Percentiles rank a stretch among this genome's conserved stretches.
Evolutionary conservation across 2,113 vertebrate genomes (phyloP).

Genomic region (Penelope pileata): DNA sequence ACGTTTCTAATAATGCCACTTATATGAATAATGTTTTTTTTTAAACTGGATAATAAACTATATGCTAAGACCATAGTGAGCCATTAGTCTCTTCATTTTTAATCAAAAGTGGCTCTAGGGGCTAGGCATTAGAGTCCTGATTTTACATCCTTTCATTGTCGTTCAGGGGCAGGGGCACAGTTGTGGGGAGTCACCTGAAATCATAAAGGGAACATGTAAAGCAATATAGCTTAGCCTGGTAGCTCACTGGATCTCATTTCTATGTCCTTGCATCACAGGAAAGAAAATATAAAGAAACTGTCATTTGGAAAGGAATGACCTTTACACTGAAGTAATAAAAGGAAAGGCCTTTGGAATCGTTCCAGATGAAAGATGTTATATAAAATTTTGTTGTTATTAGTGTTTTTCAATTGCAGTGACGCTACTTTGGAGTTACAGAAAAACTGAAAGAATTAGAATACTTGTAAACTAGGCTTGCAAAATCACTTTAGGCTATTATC

Average conservation of each 20-base stretch:
- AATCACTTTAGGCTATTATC: not conserved
- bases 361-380: not conserved
- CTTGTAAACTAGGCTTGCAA: not conserved
- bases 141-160: not conserved
- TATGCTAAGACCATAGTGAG: slow-evolving; percentile 6
- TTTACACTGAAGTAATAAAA: slow-evolving; percentile 40
- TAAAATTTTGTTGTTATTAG: not conserved
- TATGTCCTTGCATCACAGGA: slow-evolving; percentile 1
- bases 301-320: slow-evolving; percentile 35
- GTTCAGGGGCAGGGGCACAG: not conserved
- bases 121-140: not conserved
- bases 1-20: slow-evolving; percentile 56
- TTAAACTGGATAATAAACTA: slow-evolving; percentile 59
- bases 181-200: not conserved
- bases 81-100: slow-evolving; percentile 51
- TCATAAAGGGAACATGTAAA: not conserved
- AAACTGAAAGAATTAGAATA: not conserved
- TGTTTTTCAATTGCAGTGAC: not conserved
- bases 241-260: slow-evolving; percentile 27
- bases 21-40: slow-evolving; percentile 64
- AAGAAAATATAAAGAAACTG: slow-evolving; percentile 17
- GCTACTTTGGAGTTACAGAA: not conserved
- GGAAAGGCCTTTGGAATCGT: not conserved
- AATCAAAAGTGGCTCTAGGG: slow-evolving; percentile 40
- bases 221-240: not conserved